Percentiles rank a stretch among this genome's conserved stretches.
Evolutionary conservation across 2,113 vertebrate species (phyloP).

Genomic region (Oceanodroma tethys): DNA sequence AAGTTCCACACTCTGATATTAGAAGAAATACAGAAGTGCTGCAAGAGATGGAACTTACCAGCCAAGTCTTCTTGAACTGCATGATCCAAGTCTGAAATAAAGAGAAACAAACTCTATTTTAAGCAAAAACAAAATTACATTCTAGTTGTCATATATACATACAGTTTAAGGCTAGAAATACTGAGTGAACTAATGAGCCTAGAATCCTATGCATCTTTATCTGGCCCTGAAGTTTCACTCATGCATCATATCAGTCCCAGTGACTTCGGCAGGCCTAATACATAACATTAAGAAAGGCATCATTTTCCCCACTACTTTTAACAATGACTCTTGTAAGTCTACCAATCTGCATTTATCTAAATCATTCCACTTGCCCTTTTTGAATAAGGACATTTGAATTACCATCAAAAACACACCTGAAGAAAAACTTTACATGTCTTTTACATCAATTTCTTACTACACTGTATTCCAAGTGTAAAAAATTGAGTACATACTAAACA

Average conservation of each 20-base stretch:
- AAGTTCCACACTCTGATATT: not conserved
- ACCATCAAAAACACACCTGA: not conserved
- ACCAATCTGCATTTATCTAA: not conserved
- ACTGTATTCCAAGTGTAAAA: not conserved
- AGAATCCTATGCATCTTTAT: not conserved
- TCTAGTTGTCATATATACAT: not conserved
- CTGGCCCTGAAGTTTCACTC: not conserved
- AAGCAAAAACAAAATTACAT: not conserved
- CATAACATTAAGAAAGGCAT: not conserved
- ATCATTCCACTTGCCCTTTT: not conserved
- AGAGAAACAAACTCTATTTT: not conserved
- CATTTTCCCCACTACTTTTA: not conserved
- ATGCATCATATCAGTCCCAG: not conserved
- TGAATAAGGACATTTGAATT: not conserved
- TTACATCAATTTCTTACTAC: not conserved
- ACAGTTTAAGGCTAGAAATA: not conserved
- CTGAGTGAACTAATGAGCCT: not conserved
- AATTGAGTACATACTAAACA: not conserved
- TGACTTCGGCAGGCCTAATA: not conserved
- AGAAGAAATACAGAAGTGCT: not conserved
- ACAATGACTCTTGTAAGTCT: not conserved
- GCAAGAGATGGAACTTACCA: conserved; percentile 73
- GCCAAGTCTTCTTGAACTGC: conserved; percentile 78
- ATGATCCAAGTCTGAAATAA: conserved; percentile 78
- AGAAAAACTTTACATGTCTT: not conserved